Evolutionary conservation across 2,888 invertebrate genomes (phyloP).

Genomic region (Scrobipalpa costella): DNA sequence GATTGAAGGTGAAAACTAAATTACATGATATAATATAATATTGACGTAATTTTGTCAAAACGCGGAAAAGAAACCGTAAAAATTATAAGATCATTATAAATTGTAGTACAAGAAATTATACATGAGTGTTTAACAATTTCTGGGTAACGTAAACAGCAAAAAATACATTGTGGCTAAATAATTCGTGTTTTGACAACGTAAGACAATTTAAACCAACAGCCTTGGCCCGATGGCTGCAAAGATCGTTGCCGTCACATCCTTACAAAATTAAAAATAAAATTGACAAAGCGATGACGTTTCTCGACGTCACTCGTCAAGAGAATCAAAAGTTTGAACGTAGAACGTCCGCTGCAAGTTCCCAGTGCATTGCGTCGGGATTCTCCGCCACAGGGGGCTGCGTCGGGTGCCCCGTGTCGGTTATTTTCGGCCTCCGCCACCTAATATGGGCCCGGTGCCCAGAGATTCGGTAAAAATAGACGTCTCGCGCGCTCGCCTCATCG

Average conservation of each 20-base stretch:
- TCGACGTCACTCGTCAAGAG: conserved; percentile 9
- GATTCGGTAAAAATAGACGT: conserved; percentile 70
- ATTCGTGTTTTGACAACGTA: background rate
- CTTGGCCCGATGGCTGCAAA: conserved; percentile 21
- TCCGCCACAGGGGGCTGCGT: conserved; percentile 55
- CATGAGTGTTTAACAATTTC: background rate
- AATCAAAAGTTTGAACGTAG: conserved; percentile 16
- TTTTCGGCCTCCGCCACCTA: conserved; percentile 73
- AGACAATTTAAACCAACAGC: conserved; percentile 13
- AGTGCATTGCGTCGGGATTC: conserved; percentile 36
- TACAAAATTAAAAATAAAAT: conserved; percentile 16
- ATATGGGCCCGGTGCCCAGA: conserved; percentile 77
- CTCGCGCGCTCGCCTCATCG: conserved; percentile 50
- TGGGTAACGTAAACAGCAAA: background rate
- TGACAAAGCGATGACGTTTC: background rate
- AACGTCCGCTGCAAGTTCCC: conserved; percentile 20
- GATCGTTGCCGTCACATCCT: conserved; percentile 10
- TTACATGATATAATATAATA: no score
- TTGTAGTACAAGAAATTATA: background rate
- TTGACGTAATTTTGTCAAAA: no score
- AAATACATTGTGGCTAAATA: background rate
- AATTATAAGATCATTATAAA: background rate
- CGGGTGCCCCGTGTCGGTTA: conserved; percentile 48
- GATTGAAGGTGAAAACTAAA: no score
- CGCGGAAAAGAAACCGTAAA: background rate